Percentiles rank a stretch among this genome's conserved stretches.
phyloP scores from a whole-genome alignment of 2,113 vertebrate genomes.

The Indicator maculatus region DNA sequence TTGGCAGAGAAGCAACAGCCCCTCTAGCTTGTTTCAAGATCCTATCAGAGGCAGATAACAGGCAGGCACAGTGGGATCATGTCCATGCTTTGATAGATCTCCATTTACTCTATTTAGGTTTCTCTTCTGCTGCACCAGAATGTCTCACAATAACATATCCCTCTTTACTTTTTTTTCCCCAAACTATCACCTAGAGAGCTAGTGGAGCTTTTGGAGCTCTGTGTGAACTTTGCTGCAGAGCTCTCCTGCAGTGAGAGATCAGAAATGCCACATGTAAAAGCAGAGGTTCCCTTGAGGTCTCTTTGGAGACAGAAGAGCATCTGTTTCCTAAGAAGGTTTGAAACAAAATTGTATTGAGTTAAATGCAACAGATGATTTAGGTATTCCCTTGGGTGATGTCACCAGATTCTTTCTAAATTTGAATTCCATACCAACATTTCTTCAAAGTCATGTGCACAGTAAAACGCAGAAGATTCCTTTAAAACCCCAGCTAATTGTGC shows the following conservation, averaged over 20 bases:
- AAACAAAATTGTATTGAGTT: constrained; percentile 36
- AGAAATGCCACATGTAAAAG: constrained; percentile 30
- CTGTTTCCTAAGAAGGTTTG: constrained; percentile 34
- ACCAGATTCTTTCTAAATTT: constrained; percentile 5
- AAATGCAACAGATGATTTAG: constrained; percentile 6
- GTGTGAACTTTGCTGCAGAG: constrained; percentile 17
- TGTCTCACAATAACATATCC: not conserved
- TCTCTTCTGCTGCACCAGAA: not conserved
- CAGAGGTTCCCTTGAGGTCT: constrained; percentile 45
- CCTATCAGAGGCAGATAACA: not conserved
- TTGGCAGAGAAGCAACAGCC: not conserved
- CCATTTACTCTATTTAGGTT: constrained; percentile 3
- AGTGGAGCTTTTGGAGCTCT: constrained; percentile 11
- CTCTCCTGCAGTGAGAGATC: constrained; percentile 26
- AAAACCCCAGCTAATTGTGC: fast-evolving
- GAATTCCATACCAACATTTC: not conserved
- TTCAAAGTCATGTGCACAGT: not conserved
- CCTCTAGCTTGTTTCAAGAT: not conserved
- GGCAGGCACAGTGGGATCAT: not conserved
- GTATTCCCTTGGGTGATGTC: constrained; percentile 47
- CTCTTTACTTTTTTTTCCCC: not conserved
- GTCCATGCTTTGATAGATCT: constrained; percentile 20
- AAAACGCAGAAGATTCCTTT: not conserved
- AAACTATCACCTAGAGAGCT: constrained; percentile 22
- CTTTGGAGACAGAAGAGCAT: constrained; percentile 20